These are phyloP conservation scores for Drosophila rubida DNA, from an alignment of 2,888 invertebrate species.

Conservation along the genomic window DNA sequence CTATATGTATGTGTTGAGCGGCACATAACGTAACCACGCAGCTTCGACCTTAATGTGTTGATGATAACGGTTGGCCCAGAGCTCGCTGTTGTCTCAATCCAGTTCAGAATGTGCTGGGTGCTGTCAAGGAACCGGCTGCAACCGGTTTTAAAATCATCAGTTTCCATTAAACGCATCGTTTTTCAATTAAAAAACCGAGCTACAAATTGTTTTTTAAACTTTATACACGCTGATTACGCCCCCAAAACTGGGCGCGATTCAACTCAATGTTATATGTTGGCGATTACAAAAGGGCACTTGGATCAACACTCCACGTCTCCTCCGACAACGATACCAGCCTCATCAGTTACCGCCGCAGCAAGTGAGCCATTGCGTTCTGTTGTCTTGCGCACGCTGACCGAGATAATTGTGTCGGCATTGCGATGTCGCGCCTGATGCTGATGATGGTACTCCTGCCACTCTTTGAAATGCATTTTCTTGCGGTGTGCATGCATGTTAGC, in stretches of 20 bases:
- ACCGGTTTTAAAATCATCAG: conserved; percentile 45
- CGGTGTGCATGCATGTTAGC: conserved; percentile 82
- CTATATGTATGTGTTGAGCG: conserved; percentile 53
- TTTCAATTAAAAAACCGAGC: conserved; percentile 55
- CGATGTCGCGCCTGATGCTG: conserved; percentile 38
- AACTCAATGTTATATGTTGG: conserved; percentile 9
- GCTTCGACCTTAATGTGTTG: conserved; percentile 74
- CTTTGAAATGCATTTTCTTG: conserved; percentile 81
- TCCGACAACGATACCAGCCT: background rate
- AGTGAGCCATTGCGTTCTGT: conserved; percentile 34
- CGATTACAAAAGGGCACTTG: conserved; percentile 20
- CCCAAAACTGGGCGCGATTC: conserved; percentile 20
- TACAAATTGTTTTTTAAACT: conserved; percentile 53
- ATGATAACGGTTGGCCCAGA: conserved; percentile 56
- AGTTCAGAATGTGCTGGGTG: conserved; percentile 53
- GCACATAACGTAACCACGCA: conserved; percentile 43
- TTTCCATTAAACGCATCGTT: conserved; percentile 37
- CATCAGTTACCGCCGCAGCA: background rate
- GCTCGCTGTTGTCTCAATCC: conserved; percentile 48
- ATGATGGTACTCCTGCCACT: conserved; percentile 77
- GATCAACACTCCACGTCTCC: conserved; percentile 33
- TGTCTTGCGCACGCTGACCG: conserved; percentile 63
- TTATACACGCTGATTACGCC: conserved; percentile 46
- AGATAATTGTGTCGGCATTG: conserved; percentile 57
- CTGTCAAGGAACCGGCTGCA: conserved; percentile 43